Base-by-base conservation (phyloP, 1,140 invertebrate species). In the Drosophila paulistorum region DNA sequence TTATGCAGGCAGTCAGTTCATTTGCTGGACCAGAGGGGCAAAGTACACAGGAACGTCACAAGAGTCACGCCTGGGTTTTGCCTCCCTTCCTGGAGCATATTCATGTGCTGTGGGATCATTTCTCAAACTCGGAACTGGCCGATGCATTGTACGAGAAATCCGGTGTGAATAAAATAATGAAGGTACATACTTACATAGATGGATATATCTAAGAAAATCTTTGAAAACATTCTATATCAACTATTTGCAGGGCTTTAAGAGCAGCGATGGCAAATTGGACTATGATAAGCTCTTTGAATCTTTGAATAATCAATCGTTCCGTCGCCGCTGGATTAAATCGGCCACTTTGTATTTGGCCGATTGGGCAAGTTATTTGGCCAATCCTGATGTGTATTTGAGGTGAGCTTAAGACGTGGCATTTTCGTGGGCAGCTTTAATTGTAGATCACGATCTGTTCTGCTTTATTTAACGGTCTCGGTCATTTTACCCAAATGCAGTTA, bases 31-130 rank as follows among this genome's bases (percentile, higher is more conserved):
- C 92, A 20, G 94, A 94, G 74, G 92, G 92, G 0, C 84, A 94
- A 45, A 92, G 92, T 82, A 93, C 92, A 37, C 94, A 94, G 39
- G 94, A 95, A 42, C 94, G 94, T 26, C 95, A 96, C 72, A 92
- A 91, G n/a, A 94, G 94, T n/a, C 95, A 96, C 65, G 94, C 95
- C 0, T 94, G 94, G 92, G 95, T 95, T 71, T 91, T 96, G 68
- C 96, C 96, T 0, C 96, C 96, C 0, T 93, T 96, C 77, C 77
- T 97, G 41, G 96, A 96, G 79, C 95, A 95, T 63, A 75, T 95
- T 1, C 95, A 96, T 81, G 91, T 96, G 1, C 94, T 96, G 79
- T 96, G 96, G 94, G 96, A 96, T 70, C 94, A 96, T 54, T 96
- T 97, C 81, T 95, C 95, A 5, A 95, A 95, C 84, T 96, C 96